Base-by-base conservation (phyloP, 2,888 invertebrate species). In the Calliopum simillimum region DNA sequence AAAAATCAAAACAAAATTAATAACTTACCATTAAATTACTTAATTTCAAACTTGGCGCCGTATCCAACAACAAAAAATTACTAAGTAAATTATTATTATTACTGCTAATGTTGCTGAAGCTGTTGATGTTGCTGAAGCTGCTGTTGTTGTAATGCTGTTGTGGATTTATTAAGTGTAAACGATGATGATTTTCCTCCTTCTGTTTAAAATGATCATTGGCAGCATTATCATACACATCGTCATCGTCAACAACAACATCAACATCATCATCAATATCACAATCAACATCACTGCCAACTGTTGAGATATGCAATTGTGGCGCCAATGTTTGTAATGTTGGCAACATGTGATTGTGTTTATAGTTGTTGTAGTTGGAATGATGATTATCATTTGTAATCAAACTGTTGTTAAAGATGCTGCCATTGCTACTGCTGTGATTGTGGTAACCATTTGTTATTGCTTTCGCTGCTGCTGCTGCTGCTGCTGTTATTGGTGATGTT, bases 21-120 rank as follows among this genome's bases (percentile, higher is more conserved):
- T 1, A 73, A 82, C 85, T 85, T 82, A 86, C 85, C 85, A 86
- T 86, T 77, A 86, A 83, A 80, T 86, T 85, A 78, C 85, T 86
- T 78, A 86, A 83, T 83, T 86, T 86, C 71, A 84, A 78, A 75
- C 85, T 86, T 69, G 85, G 85, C 76, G 83, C 82, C 73, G 84
- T 84, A 78, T 82, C 82, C 76, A 83, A 80, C 76, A 84, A 72
- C 69, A 75, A 77, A 76, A 81, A 82, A 79, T 83, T 73, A 68
- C 75, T 76, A 67, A 76, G 73, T 72, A 76, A 67, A 19, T 41
- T 71, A 61, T 25, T 53, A 70, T 62, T 71, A 65, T 23, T 74
- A 58, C 44, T 79, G 74, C 19, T 75, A 76, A 75, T 77, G 65
- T 69, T 71, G 71, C 14, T 66, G 64, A 44, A 51, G 55, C 46